phyloP scores from a whole-genome alignment of 2,888 invertebrate genomes.

The Mesodorylaimus sp. region DNA sequence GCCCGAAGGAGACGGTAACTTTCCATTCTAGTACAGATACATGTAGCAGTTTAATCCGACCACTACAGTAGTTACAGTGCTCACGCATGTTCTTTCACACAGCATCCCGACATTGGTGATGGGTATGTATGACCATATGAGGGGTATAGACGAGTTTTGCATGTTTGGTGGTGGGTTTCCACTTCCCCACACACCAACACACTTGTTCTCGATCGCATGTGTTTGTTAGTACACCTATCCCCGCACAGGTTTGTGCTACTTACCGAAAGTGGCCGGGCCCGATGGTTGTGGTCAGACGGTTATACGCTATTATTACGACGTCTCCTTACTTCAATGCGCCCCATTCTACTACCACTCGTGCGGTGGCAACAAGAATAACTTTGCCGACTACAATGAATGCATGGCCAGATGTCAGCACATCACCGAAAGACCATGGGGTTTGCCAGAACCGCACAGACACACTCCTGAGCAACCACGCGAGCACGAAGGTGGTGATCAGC shows the following conservation, averaged over 20 bases:
- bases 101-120: too few relatives aligned
- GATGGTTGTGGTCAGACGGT: constrained; percentile 1
- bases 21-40: background rate
- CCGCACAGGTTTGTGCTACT: constrained; percentile 48
- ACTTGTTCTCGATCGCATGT: too few relatives aligned
- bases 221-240: too few relatives aligned
- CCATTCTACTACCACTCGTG: constrained; percentile 12
- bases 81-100: too few relatives aligned
- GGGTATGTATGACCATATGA: too few relatives aligned
- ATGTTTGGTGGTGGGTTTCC: too few relatives aligned
- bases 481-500: background rate
- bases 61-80: too few relatives aligned
- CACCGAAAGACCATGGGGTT: background rate
- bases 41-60: background rate
- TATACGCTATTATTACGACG: constrained; percentile 7
- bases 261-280: constrained; percentile 44
- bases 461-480: background rate
- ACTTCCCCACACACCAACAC: too few relatives aligned
- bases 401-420: constrained; percentile 5
- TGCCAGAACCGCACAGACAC: background rate
- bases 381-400: constrained; percentile 13
- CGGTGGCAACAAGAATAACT: constrained; percentile 14
- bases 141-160: too few relatives aligned
- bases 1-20: constrained; percentile 47
- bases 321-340: background rate